Conservation (phyloP, 1,140 invertebrate genomes). For the Atta texana region DNA sequence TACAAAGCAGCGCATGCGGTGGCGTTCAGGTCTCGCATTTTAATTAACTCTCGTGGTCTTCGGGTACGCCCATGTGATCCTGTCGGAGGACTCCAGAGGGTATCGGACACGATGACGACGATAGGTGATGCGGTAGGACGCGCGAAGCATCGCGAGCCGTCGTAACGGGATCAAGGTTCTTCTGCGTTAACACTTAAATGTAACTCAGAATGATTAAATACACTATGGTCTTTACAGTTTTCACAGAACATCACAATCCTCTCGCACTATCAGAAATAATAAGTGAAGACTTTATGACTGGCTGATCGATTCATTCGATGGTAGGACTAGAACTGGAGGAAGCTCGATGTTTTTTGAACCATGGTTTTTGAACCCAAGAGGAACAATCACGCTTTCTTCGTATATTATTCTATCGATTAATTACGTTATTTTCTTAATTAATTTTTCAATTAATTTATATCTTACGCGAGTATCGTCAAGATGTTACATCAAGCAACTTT, state of each 20-base stretch:
- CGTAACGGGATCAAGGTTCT: neutral
- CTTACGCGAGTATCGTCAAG: neutral
- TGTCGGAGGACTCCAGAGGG: constrained; percentile 41
- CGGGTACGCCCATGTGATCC: constrained; percentile 54
- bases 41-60: constrained; percentile 69
- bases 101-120: constrained; percentile 37
- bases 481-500: neutral
- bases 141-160: neutral
- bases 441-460: constrained; percentile 1
- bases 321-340: constrained; percentile 10
- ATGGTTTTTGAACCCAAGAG: neutral
- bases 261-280: neutral
- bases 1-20: constrained; percentile 91
- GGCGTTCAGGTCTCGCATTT: constrained; percentile 89
- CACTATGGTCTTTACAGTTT: neutral
- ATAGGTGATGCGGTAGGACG: neutral
- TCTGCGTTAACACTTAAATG: neutral
- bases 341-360: neutral
- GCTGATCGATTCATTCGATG: neutral
- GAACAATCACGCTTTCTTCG: neutral
- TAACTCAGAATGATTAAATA: neutral
- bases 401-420: constrained; percentile 26
- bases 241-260: neutral
- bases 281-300: neutral
- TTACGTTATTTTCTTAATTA: neutral